Evolutionary conservation across 2,888 invertebrate genomes (phyloP).

Genomic region (Leptopterna dolabrata): DNA sequence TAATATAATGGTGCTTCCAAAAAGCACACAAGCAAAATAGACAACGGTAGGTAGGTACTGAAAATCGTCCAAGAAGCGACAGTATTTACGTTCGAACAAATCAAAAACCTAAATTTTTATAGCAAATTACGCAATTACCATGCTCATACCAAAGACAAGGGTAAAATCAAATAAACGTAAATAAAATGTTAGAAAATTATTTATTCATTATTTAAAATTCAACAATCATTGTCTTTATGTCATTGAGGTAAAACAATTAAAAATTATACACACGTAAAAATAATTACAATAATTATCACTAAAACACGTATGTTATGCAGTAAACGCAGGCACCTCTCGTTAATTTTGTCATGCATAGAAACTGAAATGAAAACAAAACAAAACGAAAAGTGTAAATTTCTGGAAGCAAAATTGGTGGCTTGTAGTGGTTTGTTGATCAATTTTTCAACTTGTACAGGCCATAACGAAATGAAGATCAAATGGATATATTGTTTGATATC

Average conservation of each 20-base stretch:
- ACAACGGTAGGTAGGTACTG: neutral
- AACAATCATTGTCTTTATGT: neutral
- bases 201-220: neutral
- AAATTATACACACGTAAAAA: constrained; percentile 5
- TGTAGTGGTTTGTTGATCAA: too few relatives aligned
- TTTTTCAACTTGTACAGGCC: too few relatives aligned
- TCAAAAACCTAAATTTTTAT: neutral
- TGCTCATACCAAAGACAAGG: neutral
- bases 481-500: too few relatives aligned
- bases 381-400: constrained; percentile 39
- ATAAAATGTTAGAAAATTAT: neutral
- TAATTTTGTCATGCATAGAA: constrained; percentile 55
- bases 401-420: neutral
- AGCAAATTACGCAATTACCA: neutral
- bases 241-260: neutral
- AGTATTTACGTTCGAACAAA: neutral
- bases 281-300: constrained; percentile 11
- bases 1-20: neutral
- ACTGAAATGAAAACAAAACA: constrained; percentile 57
- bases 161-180: constrained; percentile 13
- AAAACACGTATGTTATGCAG: constrained; percentile 27
- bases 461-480: too few relatives aligned
- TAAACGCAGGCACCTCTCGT: constrained; percentile 48
- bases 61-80: neutral
- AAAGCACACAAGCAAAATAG: neutral